phyloP scores from a whole-genome alignment of 2,113 vertebrate species.

The Trinectes maculatus region DNA sequence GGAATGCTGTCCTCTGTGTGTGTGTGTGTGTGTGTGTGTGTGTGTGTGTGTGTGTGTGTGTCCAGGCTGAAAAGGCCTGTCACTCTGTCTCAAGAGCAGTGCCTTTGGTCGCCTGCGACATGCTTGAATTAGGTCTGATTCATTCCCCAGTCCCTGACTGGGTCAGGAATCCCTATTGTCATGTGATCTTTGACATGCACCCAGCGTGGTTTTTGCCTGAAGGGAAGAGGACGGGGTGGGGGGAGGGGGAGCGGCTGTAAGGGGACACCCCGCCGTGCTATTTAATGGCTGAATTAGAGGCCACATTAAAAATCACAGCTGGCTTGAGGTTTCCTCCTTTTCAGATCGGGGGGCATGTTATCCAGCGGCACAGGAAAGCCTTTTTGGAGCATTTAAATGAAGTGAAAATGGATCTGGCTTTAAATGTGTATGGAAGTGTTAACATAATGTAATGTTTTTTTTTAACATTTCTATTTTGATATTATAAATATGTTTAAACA shows the following conservation, averaged over 20 bases:
- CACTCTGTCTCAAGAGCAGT: slow-evolving; percentile 40
- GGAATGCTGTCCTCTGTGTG: slow-evolving; percentile 41
- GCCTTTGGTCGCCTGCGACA: slow-evolving; percentile 58
- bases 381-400: slow-evolving; percentile 15
- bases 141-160: slow-evolving; percentile 60
- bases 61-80: slow-evolving; percentile 37
- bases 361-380: slow-evolving; percentile 38
- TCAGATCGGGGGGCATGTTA: slow-evolving; percentile 39
- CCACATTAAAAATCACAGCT: slow-evolving; percentile 79
- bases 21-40: slow-evolving; percentile 27
- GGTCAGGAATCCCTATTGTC: slow-evolving; percentile 81
- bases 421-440: not conserved
- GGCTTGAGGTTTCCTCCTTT: slow-evolving; percentile 61
- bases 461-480: not conserved
- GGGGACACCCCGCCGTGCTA: slow-evolving; percentile 72
- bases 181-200: slow-evolving; percentile 79
- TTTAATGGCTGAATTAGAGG: slow-evolving; percentile 80
- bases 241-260: slow-evolving; percentile 65
- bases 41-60: slow-evolving; percentile 38
- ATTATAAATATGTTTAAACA: no score
- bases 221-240: slow-evolving; percentile 38
- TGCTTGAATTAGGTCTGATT: slow-evolving; percentile 74
- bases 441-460: not conserved
- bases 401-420: not conserved
- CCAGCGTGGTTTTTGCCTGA: slow-evolving; percentile 66